Base-by-base conservation (phyloP, 2,888 invertebrate genomes). In the Acleris holmiana region DNA sequence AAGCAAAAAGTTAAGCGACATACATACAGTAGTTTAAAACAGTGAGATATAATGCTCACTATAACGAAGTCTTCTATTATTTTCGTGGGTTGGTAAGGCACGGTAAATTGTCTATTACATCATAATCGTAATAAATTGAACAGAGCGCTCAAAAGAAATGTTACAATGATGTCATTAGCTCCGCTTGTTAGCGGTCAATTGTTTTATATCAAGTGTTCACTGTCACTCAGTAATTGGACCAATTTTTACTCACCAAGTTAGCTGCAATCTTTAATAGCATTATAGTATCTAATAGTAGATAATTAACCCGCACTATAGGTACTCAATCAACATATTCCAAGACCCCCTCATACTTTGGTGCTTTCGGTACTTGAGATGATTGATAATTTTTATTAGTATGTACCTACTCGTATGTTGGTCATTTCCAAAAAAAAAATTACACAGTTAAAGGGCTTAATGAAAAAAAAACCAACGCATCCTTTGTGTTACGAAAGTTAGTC, bases 1-100 rank as follows among this genome's bases (percentile, higher is more conserved):
- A 56, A 50, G 55, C 50, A 19, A 40, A 57, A 57, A 40, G 46
- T 50, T 19, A 49, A 62, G 50, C 50, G 41, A 62, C 55, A 15
- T n/a, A 0, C 17, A 18, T 19, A 44, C 25, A 25, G 15, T 19
- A 18, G 35, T 40, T 21, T 53, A 19, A 53, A 53, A 51, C 35
- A 49, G 13, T 35, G 50, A 50, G 17, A 48, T 8, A 19, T 35
- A 47, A 48, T 29, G n/a, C 35, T 29, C 21, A 4, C 7, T 18
- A 7, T 25, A 50, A 25, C 25, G 25, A 41, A 40, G 10, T 18
- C 49, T 40, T 8, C 18, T 44, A 13, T 25, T 40, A 7, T 7
- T 2, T 59, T 29, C 41, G 23, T n/a, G 40, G 13, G 23, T 50
- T 41, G 40, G 23, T 49, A 58, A 49, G 40, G 21, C 4, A 35